Base-by-base conservation (phyloP, 2,888 invertebrate species). In the Holacanthella duospinosa region DNA sequence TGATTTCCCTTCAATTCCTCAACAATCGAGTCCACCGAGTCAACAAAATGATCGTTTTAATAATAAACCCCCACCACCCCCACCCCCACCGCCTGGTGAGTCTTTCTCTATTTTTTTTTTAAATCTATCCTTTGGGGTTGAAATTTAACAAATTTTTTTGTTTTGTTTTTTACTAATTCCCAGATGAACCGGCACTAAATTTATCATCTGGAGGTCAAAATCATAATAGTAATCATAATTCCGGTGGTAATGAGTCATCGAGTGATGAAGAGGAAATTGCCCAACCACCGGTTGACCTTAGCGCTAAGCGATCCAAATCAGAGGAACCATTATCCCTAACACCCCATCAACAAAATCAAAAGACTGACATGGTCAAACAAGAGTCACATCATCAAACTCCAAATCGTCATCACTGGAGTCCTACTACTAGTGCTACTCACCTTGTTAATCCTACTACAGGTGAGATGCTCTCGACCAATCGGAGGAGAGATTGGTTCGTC, bases 361-460 rank as follows among this genome's bases (percentile, higher is more conserved):
- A 48, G 48, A 48, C 48, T 48, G 48, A 48, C 4, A 48, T 48
- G 48, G 48, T 48, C 48, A 48, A 48, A 48, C 19, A n/a, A 21
- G 48, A 48, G 4, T 4, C 12, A 48, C 48, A 48, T 9, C 48
- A 48, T 21, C 12, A 21, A n/a, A 48, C 19, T 21, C 48, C 6
- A 21, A 29, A 58, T 9, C 43, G 48, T 25, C 59, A 59, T 6
- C 59, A 59, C 59, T 59, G 59, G 59, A 44, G 25, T 21, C 56
- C 61, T 2, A 54, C 59, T 4, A 55, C 64, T 24, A 62, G 53
- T 66, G 91, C 92, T 16, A 91, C 92, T 0, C 89, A 92, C 73
- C 89, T 92, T 70, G 91, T 93, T 29, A 93, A 93, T 76, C 93
- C 93, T 1, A 86, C 90, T 0, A 93, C 93, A 0, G 67, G 67